These are phyloP conservation scores for Drosophila pruinosa DNA, from an alignment of 1,140 invertebrate genomes.

Conservation along the genomic window DNA sequence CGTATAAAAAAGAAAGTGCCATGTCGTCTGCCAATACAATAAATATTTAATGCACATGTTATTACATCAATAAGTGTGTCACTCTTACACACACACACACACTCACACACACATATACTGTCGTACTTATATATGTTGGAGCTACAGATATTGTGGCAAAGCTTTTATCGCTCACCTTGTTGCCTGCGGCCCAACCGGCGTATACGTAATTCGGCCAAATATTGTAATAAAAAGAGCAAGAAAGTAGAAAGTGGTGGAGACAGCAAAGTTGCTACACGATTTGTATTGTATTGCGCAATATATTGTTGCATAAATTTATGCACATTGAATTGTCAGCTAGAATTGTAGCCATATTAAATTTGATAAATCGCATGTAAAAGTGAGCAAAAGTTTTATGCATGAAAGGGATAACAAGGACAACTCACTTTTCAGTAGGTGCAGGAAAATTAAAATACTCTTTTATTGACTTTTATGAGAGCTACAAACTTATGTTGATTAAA, in stretches of 20 bases:
- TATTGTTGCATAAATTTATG: slow-evolving; percentile 42
- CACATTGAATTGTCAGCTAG: slow-evolving; percentile 64
- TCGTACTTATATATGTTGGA: neutral
- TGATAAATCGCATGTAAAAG: slow-evolving; percentile 57
- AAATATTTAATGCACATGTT: slow-evolving; percentile 81
- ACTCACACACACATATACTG: slow-evolving; percentile 5
- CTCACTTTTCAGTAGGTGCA: too few relatives aligned
- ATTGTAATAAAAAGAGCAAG: slow-evolving; percentile 25
- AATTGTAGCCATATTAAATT: slow-evolving; percentile 55
- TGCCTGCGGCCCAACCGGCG: slow-evolving; percentile 44
- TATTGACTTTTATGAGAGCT: too few relatives aligned
- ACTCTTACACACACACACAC: slow-evolving; percentile 39
- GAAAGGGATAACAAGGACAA: neutral
- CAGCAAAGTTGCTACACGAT: slow-evolving; percentile 29
- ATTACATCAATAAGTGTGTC: slow-evolving; percentile 81
- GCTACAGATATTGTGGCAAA: slow-evolving; percentile 41
- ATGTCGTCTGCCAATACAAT: slow-evolving; percentile 79
- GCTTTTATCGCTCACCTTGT: slow-evolving; percentile 68
- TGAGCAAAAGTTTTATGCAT: slow-evolving; percentile 49
- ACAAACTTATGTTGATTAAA: too few relatives aligned
- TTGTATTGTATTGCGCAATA: slow-evolving; percentile 15
- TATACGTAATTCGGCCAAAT: slow-evolving; percentile 50
- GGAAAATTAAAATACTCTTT: neutral
- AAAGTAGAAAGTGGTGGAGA: neutral
- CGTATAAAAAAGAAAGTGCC: slow-evolving; percentile 60